phyloP scores from a whole-genome alignment of 1,140 invertebrate species.

The Drosophila bocki region DNA sequence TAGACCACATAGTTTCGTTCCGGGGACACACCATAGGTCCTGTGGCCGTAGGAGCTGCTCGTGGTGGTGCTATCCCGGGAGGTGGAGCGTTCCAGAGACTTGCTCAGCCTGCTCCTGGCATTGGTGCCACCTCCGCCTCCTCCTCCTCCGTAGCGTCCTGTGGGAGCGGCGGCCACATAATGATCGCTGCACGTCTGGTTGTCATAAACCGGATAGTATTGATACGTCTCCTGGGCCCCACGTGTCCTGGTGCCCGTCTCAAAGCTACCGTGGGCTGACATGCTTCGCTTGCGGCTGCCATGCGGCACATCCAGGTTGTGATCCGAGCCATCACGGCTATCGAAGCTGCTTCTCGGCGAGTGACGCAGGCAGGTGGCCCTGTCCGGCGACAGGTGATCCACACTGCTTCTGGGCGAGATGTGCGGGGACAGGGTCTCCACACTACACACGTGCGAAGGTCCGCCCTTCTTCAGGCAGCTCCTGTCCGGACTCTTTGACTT shows the following conservation, averaged over 20 bases:
- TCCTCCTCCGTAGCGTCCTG: slow-evolving; percentile 40
- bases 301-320: slow-evolving; percentile 77
- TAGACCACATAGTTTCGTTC: slow-evolving; percentile 77
- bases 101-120: slow-evolving; percentile 60
- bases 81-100: slow-evolving; percentile 79
- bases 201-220: slow-evolving; percentile 84
- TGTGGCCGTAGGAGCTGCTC: slow-evolving; percentile 71
- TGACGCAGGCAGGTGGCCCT: slow-evolving; percentile 67
- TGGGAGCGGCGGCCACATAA: slow-evolving; percentile 78
- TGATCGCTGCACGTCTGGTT: slow-evolving; percentile 84
- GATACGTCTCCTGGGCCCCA: slow-evolving; percentile 72
- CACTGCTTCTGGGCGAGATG: slow-evolving; percentile 74
- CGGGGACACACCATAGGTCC: slow-evolving; percentile 77
- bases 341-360: slow-evolving; percentile 82
- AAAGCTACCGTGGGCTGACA: slow-evolving; percentile 82
- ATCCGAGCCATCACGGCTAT: slow-evolving; percentile 76
- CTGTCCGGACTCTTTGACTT: slow-evolving; percentile 83
- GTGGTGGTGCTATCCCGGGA: slow-evolving; percentile 77
- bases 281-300: slow-evolving; percentile 72
- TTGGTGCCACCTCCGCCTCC: background rate
- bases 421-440: slow-evolving; percentile 70
- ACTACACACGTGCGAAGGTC: slow-evolving; percentile 73
- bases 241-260: slow-evolving; percentile 61
- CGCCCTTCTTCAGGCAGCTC: slow-evolving; percentile 81
- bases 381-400: slow-evolving; percentile 82